These are phyloP conservation scores for Agrotis puta DNA, from an alignment of 2,888 invertebrate species.

Conservation along the genomic window DNA sequence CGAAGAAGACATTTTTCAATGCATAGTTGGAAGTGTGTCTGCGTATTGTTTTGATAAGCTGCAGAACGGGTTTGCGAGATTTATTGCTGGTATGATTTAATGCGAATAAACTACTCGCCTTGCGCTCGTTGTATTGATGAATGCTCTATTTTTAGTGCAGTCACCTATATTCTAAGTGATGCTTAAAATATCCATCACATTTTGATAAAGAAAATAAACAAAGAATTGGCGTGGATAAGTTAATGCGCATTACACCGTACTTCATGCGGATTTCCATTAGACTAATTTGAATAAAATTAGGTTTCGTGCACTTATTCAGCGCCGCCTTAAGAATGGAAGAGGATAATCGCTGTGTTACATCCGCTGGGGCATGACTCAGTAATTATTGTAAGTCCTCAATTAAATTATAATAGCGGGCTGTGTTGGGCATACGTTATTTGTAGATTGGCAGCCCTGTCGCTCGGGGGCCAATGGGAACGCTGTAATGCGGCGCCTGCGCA, in stretches of 20 bases:
- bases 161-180: constrained; percentile 75
- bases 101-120: constrained; percentile 90
- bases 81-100: constrained; percentile 91
- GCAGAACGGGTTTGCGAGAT: constrained; percentile 90
- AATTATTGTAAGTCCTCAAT: constrained; percentile 83
- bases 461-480: constrained; percentile 84
- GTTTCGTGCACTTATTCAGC: constrained; percentile 62
- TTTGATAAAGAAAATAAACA: constrained; percentile 59
- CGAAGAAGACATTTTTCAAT: constrained; percentile 81
- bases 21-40: constrained; percentile 87
- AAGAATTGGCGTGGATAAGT: constrained; percentile 30
- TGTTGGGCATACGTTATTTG: constrained; percentile 81
- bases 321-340: constrained; percentile 56
- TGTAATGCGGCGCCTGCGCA: constrained; percentile 88
- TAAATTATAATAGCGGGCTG: constrained; percentile 84
- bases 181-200: constrained; percentile 57
- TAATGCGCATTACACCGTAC: constrained; percentile 15
- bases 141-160: constrained; percentile 84
- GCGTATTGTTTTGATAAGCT: constrained; percentile 91
- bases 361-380: constrained; percentile 72
- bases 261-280: constrained; percentile 46
- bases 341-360: constrained; percentile 75
- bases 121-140: constrained; percentile 87
- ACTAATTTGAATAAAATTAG: constrained; percentile 68
- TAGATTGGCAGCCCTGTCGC: constrained; percentile 88